Evolutionary conservation across 2,113 vertebrate genomes (phyloP).

Genomic region (Orycteropus afer): DNA sequence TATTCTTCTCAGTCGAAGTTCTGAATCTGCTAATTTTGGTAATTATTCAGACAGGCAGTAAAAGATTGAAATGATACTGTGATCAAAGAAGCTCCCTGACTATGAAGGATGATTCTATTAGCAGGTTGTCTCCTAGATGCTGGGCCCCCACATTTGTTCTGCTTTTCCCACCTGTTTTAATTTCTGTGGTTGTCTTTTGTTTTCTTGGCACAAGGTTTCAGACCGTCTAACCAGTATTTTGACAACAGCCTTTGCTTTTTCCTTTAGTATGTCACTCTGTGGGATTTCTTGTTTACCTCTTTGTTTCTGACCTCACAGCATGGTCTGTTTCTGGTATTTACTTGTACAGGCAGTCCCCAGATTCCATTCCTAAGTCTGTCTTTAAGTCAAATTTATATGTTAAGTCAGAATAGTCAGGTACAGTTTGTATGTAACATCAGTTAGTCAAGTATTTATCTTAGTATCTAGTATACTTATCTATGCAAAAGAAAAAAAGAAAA

Average conservation of each 20-base stretch:
- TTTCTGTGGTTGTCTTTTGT: not conserved
- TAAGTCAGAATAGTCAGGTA: not conserved
- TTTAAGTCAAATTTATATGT: no score
- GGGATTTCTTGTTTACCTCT: not conserved
- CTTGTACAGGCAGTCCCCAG: not conserved
- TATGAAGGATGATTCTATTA: conserved; percentile 41
- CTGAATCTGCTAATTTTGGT: conserved; percentile 74
- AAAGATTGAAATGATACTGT: conserved; percentile 59
- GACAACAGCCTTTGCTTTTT: not conserved
- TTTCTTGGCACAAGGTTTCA: not conserved
- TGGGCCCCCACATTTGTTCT: conserved; percentile 25
- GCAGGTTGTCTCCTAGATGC: conserved; percentile 11
- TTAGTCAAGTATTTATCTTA: not conserved
- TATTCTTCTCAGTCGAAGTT: conserved; percentile 60
- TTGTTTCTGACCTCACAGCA: not conserved
- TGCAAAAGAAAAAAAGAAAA: not conserved
- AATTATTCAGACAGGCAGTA: conserved; percentile 72
- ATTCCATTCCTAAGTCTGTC: no score
- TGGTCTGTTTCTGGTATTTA: not conserved
- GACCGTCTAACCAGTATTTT: not conserved
- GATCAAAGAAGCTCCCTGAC: conserved; percentile 64
- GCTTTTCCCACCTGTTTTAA: not conserved
- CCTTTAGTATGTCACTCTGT: not conserved
- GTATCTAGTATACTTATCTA: not conserved
- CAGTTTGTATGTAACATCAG: not conserved